phyloP scores from a whole-genome alignment of 2,888 invertebrate species.

The Drosophila lutescens region DNA sequence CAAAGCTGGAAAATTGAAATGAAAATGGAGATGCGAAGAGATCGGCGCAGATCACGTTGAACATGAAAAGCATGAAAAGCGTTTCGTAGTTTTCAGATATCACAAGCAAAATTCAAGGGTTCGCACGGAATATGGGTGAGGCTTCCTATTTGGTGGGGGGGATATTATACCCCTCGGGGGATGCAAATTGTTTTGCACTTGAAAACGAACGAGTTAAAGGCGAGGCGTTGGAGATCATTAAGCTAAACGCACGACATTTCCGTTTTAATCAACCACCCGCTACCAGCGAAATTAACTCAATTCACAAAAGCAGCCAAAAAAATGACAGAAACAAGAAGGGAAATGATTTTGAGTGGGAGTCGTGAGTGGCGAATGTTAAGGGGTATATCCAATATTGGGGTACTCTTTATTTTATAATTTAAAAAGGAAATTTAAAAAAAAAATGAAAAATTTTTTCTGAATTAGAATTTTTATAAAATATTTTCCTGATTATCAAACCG shows the following conservation, averaged over 20 bases:
- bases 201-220: constrained; percentile 35
- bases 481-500: neutral
- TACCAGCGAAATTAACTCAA: constrained; percentile 60
- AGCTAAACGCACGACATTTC: constrained; percentile 72
- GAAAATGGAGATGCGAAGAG: constrained; percentile 51
- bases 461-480: too few relatives aligned
- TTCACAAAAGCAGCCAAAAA: constrained; percentile 48
- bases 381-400: neutral
- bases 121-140: constrained; percentile 28
- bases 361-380: constrained; percentile 24
- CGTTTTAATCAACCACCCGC: constrained; percentile 81
- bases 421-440: too few relatives aligned
- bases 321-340: constrained; percentile 17
- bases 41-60: constrained; percentile 63
- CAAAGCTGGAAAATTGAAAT: constrained; percentile 33
- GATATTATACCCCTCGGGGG: constrained; percentile 23
- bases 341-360: constrained; percentile 19
- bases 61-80: constrained; percentile 77
- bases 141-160: constrained; percentile 12
- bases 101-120: constrained; percentile 21
- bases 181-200: constrained; percentile 58
- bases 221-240: constrained; percentile 61
- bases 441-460: too few relatives aligned
- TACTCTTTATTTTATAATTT: constrained; percentile 12
- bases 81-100: constrained; percentile 17